Conservation (phyloP, 2,888 invertebrate species). For the Beris chalybata region DNA sequence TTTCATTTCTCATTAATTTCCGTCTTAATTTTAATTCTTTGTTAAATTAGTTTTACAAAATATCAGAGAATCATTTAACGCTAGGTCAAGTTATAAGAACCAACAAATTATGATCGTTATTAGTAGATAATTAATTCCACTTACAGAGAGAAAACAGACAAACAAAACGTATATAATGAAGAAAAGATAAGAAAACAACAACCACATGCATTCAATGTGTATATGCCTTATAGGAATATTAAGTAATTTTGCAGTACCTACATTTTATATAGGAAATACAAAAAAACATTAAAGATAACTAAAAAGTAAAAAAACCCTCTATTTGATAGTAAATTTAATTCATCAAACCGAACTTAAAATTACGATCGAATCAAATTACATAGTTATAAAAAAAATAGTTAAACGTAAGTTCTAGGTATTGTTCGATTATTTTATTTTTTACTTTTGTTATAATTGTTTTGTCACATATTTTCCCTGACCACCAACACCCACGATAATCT, state of each 20-base stretch:
- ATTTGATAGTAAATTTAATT: slow-evolving; percentile 9
- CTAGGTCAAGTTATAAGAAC: neutral
- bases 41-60: neutral
- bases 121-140: neutral
- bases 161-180: neutral
- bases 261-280: slow-evolving; percentile 27
- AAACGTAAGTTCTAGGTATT: neutral
- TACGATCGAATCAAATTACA: neutral
- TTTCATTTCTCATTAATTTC: too few species aligned
- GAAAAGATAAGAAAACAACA: slow-evolving; percentile 9
- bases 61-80: neutral
- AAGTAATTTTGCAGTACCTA: slow-evolving; percentile 29
- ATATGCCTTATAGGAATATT: slow-evolving; percentile 30
- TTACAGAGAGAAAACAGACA: neutral
- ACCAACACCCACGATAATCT: too few species aligned
- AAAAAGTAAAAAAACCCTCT: neutral
- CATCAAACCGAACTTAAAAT: slow-evolving; percentile 3
- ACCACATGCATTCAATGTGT: slow-evolving; percentile 21
- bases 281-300: neutral
- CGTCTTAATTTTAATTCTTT: too few species aligned
- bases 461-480: too few species aligned
- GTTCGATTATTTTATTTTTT: too few species aligned
- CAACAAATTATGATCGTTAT: neutral
- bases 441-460: too few species aligned
- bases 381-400: neutral